These are phyloP conservation scores for Saturnia japonica DNA, from an alignment of 2,888 invertebrate genomes.

Conservation along the genomic window DNA sequence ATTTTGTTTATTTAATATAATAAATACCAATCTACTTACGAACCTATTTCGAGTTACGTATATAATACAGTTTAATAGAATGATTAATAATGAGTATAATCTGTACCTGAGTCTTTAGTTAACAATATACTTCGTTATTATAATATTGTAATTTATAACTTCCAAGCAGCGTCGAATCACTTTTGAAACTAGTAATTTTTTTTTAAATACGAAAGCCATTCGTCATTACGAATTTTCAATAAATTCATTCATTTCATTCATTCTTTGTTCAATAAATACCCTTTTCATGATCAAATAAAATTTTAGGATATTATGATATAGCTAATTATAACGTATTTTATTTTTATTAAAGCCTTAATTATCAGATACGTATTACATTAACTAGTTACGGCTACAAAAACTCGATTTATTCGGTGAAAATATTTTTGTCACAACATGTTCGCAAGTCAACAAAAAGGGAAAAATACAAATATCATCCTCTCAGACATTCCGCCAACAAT, in stretches of 20 bases:
- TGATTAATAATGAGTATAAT: too few species aligned
- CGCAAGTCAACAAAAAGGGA: slow-evolving; percentile 31
- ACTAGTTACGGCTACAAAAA: background rate
- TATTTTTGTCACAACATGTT: slow-evolving; percentile 19
- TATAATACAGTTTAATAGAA: too few species aligned
- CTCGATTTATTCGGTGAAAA: slow-evolving; percentile 2
- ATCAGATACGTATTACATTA: background rate
- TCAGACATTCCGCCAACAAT: slow-evolving; percentile 46
- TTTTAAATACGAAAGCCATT: background rate
- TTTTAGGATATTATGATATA: background rate
- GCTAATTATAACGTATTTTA: too few species aligned
- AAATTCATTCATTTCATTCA: too few species aligned
- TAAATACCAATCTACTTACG: too few species aligned
- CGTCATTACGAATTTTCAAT: background rate
- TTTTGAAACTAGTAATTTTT: background rate
- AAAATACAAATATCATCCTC: slow-evolving; percentile 48
- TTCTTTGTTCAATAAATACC: background rate
- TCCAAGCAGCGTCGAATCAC: background rate
- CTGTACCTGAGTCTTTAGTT: too few species aligned
- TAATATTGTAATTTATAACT: too few species aligned
- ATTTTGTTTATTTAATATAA: too few species aligned
- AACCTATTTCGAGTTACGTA: too few species aligned
- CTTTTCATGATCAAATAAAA: background rate
- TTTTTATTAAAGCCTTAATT: too few species aligned
- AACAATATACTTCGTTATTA: too few species aligned